Conservation (phyloP, 2,113 vertebrate genomes). For the Trematomus loennbergii region DNA sequence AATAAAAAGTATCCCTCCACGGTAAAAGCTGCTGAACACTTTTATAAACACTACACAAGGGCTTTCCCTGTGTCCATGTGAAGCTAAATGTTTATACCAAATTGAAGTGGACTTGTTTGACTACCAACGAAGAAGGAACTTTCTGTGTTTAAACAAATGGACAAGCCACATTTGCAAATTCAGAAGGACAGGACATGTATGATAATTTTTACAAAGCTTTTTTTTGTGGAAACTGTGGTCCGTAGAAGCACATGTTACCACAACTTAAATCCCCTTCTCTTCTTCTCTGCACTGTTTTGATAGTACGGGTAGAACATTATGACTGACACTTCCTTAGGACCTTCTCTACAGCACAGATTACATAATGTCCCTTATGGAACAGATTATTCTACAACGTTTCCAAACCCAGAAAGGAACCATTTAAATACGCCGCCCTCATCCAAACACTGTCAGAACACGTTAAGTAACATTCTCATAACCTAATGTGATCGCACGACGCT, state of each 20-base stretch:
- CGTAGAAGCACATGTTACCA: neutral
- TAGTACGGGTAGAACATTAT: neutral
- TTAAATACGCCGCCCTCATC: neutral
- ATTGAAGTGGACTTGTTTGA: neutral
- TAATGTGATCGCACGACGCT: neutral
- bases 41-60: constrained; percentile 8
- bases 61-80: constrained; percentile 5
- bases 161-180: neutral
- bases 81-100: neutral
- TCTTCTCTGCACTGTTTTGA: neutral
- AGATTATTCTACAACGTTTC: neutral
- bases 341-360: neutral
- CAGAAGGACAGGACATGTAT: neutral
- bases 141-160: constrained; percentile 6
- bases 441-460: constrained; percentile 10
- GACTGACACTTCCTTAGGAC: neutral
- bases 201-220: neutral
- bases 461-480: constrained; percentile 1
- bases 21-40: neutral
- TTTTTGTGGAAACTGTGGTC: neutral
- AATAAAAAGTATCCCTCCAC: neutral
- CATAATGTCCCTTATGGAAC: neutral
- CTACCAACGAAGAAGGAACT: neutral
- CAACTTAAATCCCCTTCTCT: neutral
- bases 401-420: neutral